Percentiles rank a stretch among this genome's conserved stretches.
phyloP scores from a whole-genome alignment of 2,888 invertebrate genomes.

The Halictus ligatus region DNA sequence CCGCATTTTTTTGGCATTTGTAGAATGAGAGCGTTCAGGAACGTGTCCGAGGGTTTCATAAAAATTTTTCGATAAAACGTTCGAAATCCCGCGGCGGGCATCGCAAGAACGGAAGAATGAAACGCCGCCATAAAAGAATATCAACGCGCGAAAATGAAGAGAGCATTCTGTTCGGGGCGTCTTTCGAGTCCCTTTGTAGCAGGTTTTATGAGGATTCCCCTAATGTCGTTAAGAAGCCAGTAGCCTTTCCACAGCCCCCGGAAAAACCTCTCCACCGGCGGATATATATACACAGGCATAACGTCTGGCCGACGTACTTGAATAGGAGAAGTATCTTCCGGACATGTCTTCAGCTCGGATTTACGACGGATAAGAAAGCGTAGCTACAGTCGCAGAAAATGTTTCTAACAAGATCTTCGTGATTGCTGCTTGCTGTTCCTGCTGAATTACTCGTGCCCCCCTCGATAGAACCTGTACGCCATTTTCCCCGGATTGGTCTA shows the following conservation, averaged over 20 bases:
- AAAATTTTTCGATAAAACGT: not conserved
- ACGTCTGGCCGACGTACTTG: conserved; percentile 15
- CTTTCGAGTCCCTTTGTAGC: conserved; percentile 32
- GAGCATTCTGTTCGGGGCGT: conserved; percentile 9
- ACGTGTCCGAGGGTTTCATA: not conserved
- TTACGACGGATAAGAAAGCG: conserved; percentile 41
- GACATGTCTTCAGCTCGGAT: conserved; percentile 28
- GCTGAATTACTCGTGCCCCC: not conserved
- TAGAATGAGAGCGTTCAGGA: too few species aligned
- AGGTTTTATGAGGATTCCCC: conserved; percentile 47
- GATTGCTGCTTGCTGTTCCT: not conserved
- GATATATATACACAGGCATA: conserved; percentile 18
- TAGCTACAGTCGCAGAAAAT: conserved; percentile 21
- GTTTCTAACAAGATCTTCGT: conserved; percentile 35
- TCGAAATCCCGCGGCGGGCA: not conserved
- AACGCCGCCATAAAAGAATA: not conserved
- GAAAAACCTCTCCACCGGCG: conserved; percentile 25
- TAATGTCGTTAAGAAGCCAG: conserved; percentile 43
- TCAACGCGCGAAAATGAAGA: conserved; percentile 10
- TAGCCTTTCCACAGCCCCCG: conserved; percentile 15
- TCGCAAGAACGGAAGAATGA: not conserved
- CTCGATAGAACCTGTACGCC: not conserved
- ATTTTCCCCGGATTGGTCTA: not conserved
- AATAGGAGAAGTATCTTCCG: conserved; percentile 15
- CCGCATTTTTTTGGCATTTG: too few species aligned